phyloP scores from a whole-genome alignment of 2,888 invertebrate genomes.

The Nomada ruficornis region DNA sequence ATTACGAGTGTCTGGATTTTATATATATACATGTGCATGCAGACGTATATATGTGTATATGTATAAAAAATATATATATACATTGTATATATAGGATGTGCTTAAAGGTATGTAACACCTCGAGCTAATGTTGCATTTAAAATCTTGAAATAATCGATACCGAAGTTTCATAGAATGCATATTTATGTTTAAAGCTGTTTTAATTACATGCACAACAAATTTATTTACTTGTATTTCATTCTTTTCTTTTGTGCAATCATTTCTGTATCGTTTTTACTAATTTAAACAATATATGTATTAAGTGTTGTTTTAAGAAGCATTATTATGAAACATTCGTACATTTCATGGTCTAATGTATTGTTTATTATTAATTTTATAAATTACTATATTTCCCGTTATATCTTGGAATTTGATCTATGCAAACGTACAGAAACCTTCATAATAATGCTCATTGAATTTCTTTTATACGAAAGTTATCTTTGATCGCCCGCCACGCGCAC shows the following conservation, averaged over 20 bases:
- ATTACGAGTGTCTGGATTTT: constrained; percentile 50
- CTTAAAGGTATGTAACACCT: constrained; percentile 54
- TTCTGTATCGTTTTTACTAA: constrained; percentile 32
- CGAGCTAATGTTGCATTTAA: constrained; percentile 19
- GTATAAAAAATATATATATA: background rate
- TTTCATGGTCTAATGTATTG: constrained; percentile 37
- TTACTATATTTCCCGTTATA: constrained; percentile 29
- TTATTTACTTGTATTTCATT: constrained; percentile 15
- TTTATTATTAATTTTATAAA: constrained; percentile 50
- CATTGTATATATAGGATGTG: constrained; percentile 31
- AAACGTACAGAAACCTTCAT: constrained; percentile 33
- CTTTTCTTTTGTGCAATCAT: constrained; percentile 26
- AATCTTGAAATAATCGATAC: constrained; percentile 8
- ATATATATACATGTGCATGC: constrained; percentile 24
- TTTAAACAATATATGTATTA: constrained; percentile 33
- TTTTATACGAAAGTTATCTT: constrained; percentile 28
- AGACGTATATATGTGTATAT: background rate
- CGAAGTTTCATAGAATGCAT: constrained; percentile 7
- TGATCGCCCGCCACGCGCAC: background rate
- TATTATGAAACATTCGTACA: constrained; percentile 27
- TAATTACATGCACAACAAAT: constrained; percentile 34
- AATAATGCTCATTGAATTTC: constrained; percentile 12
- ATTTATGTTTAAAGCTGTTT: constrained; percentile 23
- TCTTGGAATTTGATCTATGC: constrained; percentile 24
- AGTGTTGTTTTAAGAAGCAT: constrained; percentile 33